Base-by-base conservation (phyloP, 1,140 invertebrate genomes). In the Parasteatoda tepidariorum region DNA sequence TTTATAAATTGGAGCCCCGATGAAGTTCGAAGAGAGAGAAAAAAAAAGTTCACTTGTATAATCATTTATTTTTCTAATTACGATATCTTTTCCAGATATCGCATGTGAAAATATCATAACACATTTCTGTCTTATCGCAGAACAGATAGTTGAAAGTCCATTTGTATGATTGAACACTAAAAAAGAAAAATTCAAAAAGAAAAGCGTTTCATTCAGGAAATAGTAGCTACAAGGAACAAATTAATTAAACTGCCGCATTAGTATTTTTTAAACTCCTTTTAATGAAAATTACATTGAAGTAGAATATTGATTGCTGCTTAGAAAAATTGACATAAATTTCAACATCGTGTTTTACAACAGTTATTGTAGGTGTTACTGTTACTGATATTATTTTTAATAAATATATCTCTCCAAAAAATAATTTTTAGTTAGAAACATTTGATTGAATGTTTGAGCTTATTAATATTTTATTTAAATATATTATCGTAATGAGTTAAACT, bases 221-320 rank as follows among this genome's bases (percentile, higher is more conserved):
- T 62, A 61, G n/a, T 24, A 61, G 48, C 62, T 33, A 57, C 57
- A 38, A 30, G 38, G 28, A 66, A 57, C 61, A 78, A 78, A 78
- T 78, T 78, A 78, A 78, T 78, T 78, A 78, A 78, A 66, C 61
- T 66, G 55, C 11, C 38, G 22, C 59, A 24, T 62, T 75, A 41
- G 55, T 22, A 26, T 62, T 75, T 55, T 57, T 22, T 41, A 26
- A 54, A 28, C 41, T 41, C 34, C 38, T 13, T 70, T 30, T n/a
- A 11, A 15, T n/a, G 38, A n/a, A 26, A 57, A 7, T 71, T 71
- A 30, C 59, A 38, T 26, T 62, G 15, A 38, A 41, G 38, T 22
- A 41, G 30, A 30, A 7, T 66, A 48, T 70, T 48, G 74, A 66
- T 78, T 48, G 66, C 66, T 78, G 66, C 61, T 48, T 78, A 66